Base-by-base conservation (phyloP, 2,888 invertebrate genomes). In the Eucera pruinosa region DNA sequence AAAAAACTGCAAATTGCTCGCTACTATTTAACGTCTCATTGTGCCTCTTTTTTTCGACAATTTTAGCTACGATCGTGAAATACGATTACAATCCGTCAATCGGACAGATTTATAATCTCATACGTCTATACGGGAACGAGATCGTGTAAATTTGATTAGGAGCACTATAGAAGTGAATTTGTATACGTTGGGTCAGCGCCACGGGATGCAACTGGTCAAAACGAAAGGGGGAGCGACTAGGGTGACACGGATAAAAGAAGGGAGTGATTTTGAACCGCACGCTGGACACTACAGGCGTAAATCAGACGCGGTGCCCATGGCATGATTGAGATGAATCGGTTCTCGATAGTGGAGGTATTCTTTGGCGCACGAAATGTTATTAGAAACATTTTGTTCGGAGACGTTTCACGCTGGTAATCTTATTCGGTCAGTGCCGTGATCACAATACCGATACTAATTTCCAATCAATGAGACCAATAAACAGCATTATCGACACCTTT, bases 101-200 rank as follows among this genome's bases (percentile, higher is more conserved):
- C 25, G 2, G n/a, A 45, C 20, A 52, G 45, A 61, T 57, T 60
- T 30, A 54, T 66, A 30, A 15, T 58, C 41, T 41, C 58, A 61
- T 68, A 48, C 23, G 33, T 75, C 2, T 54, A 61, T 27, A 20
- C 36, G 36, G 20, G 68, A 80, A 84, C 41, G 54, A 60, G 79
- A 75, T 84, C 80, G 62, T 58, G 39, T 67, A 62, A 60, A 76
- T 83, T 79, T 54, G 66, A 84, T 84, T 71, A 81, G 54, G 58
- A 67, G 76, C 61, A 67, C 64, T 55, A 50, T 62, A 20, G 50
- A 78, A 80, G 66, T 81, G 60, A 65, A 80, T 70, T 73, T 54
- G 75, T 67, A 57, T 55, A 72, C 79, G 69, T 69, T 78, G 77
- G 68, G 72, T 80, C 69, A 58, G 27, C 83, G 62, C 82, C 75